A percentile compares a stretch with the other conserved stretches of the same genome.
phyloP scores from a whole-genome alignment of 2,797 vertebrate species.

The Lemur catta region DNA sequence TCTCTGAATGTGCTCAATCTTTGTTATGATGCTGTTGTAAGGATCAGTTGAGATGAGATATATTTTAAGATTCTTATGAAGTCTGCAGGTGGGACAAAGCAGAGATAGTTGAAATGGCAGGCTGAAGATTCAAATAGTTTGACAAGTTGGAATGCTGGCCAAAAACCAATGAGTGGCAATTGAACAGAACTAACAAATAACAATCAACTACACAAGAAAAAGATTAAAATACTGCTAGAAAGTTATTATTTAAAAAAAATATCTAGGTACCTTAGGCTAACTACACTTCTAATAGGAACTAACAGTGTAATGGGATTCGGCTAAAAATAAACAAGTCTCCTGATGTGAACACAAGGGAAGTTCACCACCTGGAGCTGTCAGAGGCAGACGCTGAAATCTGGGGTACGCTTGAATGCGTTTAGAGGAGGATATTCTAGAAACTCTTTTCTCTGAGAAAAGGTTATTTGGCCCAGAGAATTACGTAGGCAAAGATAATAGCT shows the following conservation, averaged over 20 bases:
- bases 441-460: neutral
- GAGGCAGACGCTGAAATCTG: neutral
- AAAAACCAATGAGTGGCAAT: neutral
- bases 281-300: neutral
- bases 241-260: neutral
- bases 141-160: neutral
- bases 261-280: neutral
- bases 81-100: neutral
- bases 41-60: neutral
- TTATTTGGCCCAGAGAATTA: neutral
- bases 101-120: neutral
- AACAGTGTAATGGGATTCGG: neutral
- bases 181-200: neutral
- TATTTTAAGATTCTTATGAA: neutral
- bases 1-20: neutral
- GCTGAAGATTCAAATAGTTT: neutral
- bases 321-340: neutral
- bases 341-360: neutral
- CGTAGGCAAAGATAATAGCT: neutral
- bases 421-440: neutral
- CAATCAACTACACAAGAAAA: neutral
- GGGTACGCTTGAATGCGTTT: neutral
- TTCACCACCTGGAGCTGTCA: neutral
- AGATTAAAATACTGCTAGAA: neutral
- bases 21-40: neutral